Base-by-base conservation (phyloP, 2,888 invertebrate genomes). In the Epistrophe eligans region DNA sequence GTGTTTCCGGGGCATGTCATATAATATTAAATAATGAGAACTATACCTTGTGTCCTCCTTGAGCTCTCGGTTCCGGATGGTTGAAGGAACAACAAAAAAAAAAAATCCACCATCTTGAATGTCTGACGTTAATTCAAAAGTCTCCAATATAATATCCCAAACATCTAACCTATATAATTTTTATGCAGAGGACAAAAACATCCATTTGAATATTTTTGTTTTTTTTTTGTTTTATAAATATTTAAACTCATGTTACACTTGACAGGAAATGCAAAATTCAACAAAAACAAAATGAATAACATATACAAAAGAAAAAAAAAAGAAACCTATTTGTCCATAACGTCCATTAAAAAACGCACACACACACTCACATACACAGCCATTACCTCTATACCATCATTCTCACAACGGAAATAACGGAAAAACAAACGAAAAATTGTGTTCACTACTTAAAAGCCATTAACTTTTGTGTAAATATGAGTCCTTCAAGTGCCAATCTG, bases 401-500 rank as follows among this genome's bases (percentile, higher is more conserved):
- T 32, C 15, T 24, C 19, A 48, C 40, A 81, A 64, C 40, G 48
- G 55, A 73, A 67, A 67, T 67, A 67, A 50, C 67, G 50, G 50
- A 66, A 76, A 74, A 64, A 55, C 35, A 67, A 45, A 77, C 58
- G 55, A 77, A 70, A 81, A 77, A 70, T 70, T 74, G 72, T 77
- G 73, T 70, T 85, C 62, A 55, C 72, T 82, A 62, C 85, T 85
- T 85, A 60, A 82, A 82, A 79, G 82, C 85, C 85, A 85, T 85
- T 85, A 85, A 85, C 85, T 82, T 77, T 81, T 85, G 82, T 82
- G 74, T 70, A 85, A 82, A 85, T 85, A 85, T 71, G 82, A 77
- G 74, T 77, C 85, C 82, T 82, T 85, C 57, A 82, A 85, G 82
- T 74, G 85, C 71, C 85, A 85, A 85, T 85, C 85, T 85, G 85